Evolutionary conservation across 2,797 vertebrate species (phyloP), one percentile per base, ranked within the genome.

Genomic region (Ataeniobius toweri): DNA sequence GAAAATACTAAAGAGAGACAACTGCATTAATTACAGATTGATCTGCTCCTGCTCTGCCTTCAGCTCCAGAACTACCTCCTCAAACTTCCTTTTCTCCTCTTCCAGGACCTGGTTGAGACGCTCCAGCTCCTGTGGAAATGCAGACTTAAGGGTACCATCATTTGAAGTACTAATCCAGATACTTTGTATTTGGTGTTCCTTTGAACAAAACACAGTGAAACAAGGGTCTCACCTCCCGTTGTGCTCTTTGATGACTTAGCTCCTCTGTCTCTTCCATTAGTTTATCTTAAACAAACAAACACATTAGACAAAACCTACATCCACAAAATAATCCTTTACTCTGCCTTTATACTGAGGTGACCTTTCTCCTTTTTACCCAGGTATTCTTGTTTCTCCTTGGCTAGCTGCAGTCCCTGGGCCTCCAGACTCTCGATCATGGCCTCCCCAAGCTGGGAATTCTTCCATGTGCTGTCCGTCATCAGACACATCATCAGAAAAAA

Each of bases 391-490:
- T 98, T 99, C 91, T 99, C 98, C 87, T 99, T 99, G 76, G 98
- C 97, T 86, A 99, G 93, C 94, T 99, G 98, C 72, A 99, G 95
- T 36, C 98, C 98, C 94, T 99, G 98, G 63, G 97, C 97, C 93
- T 98, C 98, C 91, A 99, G 95, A 85, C 97, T 99, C 94, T 98
- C 97, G 0, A 99, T 99, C 97, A 99, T 99, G 82, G 98, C 98
- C 93, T 98, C 98, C 46, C 98, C 98, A 76, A 99, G 94, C 86
- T 98, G 97, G 77, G 98, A 95, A n/a, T 98, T 99, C 92, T 96
- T 98, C 98, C 98, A 99, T 6, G 98, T 99, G 74, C 98, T 99
- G 80, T 18, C 26, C 55, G 73, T 71, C 3, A 61, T 13, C 44
- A 73, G 1, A 28, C 70, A 74, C 13, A 18, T 18, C 50, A 51